These are phyloP conservation scores for Karalla daura DNA, from an alignment of 2,797 vertebrate genomes.

Conservation along the genomic window DNA sequence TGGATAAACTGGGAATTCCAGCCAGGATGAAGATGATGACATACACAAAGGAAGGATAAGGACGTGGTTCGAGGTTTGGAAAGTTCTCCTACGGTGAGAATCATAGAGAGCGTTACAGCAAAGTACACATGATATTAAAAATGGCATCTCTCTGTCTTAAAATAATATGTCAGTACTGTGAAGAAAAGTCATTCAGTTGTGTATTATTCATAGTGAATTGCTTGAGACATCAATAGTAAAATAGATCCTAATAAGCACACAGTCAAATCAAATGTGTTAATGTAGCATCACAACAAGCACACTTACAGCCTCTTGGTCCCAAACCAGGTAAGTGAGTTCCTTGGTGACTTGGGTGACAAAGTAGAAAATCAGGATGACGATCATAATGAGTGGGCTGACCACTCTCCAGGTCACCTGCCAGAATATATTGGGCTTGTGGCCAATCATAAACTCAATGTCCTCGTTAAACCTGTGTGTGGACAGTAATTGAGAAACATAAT, in stretches of 20 bases:
- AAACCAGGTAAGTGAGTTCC: slow-evolving; percentile 82
- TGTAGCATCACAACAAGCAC: too few species aligned
- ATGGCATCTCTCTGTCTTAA: not conserved
- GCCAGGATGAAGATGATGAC: slow-evolving; percentile 87
- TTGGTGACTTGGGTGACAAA: slow-evolving; percentile 87
- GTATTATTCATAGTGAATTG: too few species aligned
- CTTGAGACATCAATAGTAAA: too few species aligned
- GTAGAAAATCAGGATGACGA: slow-evolving; percentile 91
- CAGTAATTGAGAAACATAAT: too few species aligned
- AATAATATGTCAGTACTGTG: too few species aligned
- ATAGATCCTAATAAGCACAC: too few species aligned
- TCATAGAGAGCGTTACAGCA: too few species aligned
- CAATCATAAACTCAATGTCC: slow-evolving; percentile 94
- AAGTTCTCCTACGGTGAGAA: slow-evolving; percentile 88
- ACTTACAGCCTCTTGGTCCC: slow-evolving; percentile 89
- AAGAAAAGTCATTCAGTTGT: too few species aligned
- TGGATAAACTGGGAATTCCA: slow-evolving; percentile 87
- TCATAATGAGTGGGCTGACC: slow-evolving; percentile 91
- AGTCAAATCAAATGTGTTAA: too few species aligned
- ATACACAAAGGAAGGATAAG: slow-evolving; percentile 86
- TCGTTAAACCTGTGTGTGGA: slow-evolving; percentile 92
- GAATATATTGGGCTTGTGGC: slow-evolving; percentile 95
- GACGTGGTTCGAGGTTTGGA: slow-evolving; percentile 76
- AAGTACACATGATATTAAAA: not conserved
- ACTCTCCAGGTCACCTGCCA: slow-evolving; percentile 93